phyloP scores from a whole-genome alignment of 1,140 invertebrate species.

The Mycetomoellerius zeteki region DNA sequence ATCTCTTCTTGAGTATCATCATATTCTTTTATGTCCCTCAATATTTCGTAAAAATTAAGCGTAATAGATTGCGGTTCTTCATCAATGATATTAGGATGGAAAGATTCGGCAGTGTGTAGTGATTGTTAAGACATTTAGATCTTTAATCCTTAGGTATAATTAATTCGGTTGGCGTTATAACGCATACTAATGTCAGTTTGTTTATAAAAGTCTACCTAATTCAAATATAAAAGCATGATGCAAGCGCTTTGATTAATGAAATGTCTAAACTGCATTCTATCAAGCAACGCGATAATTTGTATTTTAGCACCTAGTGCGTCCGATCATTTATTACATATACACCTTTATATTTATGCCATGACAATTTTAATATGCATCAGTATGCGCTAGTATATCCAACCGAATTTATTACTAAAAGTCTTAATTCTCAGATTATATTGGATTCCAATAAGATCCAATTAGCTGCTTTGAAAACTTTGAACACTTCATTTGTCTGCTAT shows the following conservation, averaged over 20 bases:
- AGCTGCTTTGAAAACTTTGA: slow-evolving; percentile 65
- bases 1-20: slow-evolving; percentile 58
- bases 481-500: slow-evolving; percentile 57
- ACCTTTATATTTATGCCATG: not conserved
- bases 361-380: not conserved
- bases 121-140: not conserved
- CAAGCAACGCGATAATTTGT: not conserved
- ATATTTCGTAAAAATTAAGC: slow-evolving; percentile 32
- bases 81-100: slow-evolving; percentile 29
- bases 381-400: not conserved
- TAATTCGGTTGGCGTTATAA: slow-evolving; percentile 19
- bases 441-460: not conserved
- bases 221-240: slow-evolving; percentile 7
- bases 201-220: slow-evolving; percentile 13
- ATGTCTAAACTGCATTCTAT: not conserved
- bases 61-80: slow-evolving; percentile 44
- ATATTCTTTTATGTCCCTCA: slow-evolving; percentile 23
- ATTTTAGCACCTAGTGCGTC: not conserved
- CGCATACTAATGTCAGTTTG: not conserved
- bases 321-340: not conserved
- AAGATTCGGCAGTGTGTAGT: slow-evolving; percentile 22
- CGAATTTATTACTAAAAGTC: slow-evolving; percentile 9
- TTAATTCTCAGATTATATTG: slow-evolving; percentile 27
- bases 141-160: not conserved
- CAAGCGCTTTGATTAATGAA: slow-evolving; percentile 2